Percentiles rank a stretch among this genome's conserved stretches.
phyloP scores from a whole-genome alignment of 2,888 invertebrate genomes.

The Napeogenes sylphis region DNA sequence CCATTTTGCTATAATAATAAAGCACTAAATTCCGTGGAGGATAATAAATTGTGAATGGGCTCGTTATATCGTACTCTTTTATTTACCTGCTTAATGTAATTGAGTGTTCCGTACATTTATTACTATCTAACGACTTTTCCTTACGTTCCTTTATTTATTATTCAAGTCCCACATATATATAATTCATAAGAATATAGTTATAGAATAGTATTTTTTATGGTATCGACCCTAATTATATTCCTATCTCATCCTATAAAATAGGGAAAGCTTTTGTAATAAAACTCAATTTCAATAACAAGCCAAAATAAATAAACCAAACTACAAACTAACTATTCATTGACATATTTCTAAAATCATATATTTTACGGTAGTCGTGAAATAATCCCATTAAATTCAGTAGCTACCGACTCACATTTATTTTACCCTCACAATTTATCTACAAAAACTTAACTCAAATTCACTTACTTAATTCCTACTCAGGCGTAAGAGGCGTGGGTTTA shows the following conservation, averaged over 20 bases:
- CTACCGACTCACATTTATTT: slow-evolving; percentile 13
- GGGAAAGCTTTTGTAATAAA: too few relatives aligned
- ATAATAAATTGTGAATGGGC: slow-evolving; percentile 21
- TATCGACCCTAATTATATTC: too few relatives aligned
- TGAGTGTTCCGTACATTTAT: slow-evolving; percentile 33
- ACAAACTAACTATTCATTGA: too few relatives aligned
- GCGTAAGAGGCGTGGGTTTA: slow-evolving; percentile 10
- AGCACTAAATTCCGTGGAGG: slow-evolving; percentile 23
- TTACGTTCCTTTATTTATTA: slow-evolving; percentile 2
- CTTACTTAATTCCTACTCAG: slow-evolving; percentile 18
- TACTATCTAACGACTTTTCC: slow-evolving; percentile 5
- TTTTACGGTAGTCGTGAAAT: too few relatives aligned
- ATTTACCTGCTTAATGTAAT: slow-evolving; percentile 45
- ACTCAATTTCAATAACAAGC: too few relatives aligned
- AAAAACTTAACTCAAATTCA: slow-evolving; percentile 15
- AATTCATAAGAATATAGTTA: not conserved
- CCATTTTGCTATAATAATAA: slow-evolving; percentile 23
- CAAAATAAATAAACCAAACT: too few relatives aligned
- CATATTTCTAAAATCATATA: too few relatives aligned
- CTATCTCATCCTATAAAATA: too few relatives aligned
- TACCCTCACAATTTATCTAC: slow-evolving; percentile 17
- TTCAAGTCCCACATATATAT: not conserved
- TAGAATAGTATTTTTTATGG: too few relatives aligned
- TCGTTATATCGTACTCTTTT: slow-evolving; percentile 29
- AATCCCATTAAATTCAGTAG: slow-evolving; percentile 8